Base-by-base conservation (phyloP, 2,797 vertebrate species). In the Enteromius radiatus region DNA sequence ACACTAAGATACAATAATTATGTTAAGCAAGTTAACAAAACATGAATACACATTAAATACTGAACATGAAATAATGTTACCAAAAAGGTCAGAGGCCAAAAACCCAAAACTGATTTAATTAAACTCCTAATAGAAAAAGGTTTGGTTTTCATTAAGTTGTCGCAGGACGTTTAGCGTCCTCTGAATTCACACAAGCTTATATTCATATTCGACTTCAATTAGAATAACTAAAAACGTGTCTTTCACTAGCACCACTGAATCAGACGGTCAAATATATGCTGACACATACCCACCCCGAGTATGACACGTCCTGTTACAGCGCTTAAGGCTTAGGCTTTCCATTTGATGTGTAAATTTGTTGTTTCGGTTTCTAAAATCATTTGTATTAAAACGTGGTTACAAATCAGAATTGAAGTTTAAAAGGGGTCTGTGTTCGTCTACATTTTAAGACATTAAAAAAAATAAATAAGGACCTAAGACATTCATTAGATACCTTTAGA, bases 401-500 rank as follows among this genome's bases (percentile, higher is more conserved):
- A 47, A 77, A 61, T 77, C 52, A 59, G 61, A 59, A 15, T 33
- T 23, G 2, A 43, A 23, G 28, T 70, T 21, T 31, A 52, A 64
- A 64, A 70, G 54, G 78, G 80, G 63, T 74, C 63, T 33, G 36
- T 80, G 82, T 86, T 64, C 68, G 63, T 47, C 65, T 78, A 59
- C 28, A 81, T 45, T 67, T 83, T 73, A 82, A 84, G 75, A 84
- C 69, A 71, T n/a, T 54, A 19, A 28, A 92, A 31, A 93, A 91
- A 95, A 95, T 94, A 95, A 95, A 95, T 95, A 94, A 93, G 88
- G 91, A 89, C 90, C 90, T 86, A 87, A 89, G 86, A 91, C 87
- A 92, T 84, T 89, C 81, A 84, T 88, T 86, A 90, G 88, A 88
- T 83, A 86, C 67, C 84, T 88, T 88, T 88, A 87, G 84, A 88